Evolutionary conservation across 1,140 invertebrate species (phyloP), one percentile per base, ranked within the genome.

Genomic region (Polypedilum vanderplanki): DNA sequence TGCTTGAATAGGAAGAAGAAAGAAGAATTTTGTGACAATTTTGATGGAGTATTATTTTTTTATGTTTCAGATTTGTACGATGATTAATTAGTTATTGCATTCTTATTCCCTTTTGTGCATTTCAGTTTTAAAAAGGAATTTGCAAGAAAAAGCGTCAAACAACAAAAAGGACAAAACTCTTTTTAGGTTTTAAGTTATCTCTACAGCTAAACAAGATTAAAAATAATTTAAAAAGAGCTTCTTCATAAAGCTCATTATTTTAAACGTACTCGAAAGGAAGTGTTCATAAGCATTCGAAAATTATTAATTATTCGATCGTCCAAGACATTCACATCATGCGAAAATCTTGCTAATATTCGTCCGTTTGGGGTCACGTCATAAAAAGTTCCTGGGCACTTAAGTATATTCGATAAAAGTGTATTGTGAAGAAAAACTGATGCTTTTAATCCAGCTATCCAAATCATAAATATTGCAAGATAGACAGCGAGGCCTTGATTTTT

Each of bases 351-450:
- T 76, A 93, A 82, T 77, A 93, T 87, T 77, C 91, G 85, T 77
- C 91, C 92, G 76, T 85, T 81, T 7, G 92, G 91, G 77, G 89
- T 90, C 67, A 84, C 85, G 83, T 93, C 91, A 83, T 93, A 94
- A 86, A 93, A 94, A 74, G 82, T 83, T 83, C 90, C 88, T 22
- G 91, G 88, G 78, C 87, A 87, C 75, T 83, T 85, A 78, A 94
- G 79, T 78, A 91, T 81, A 78, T 86, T 86, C 74, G 80, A 79
- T 74, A 94, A 86, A 74, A 93, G 83, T 73, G 76, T 76, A 41
- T 80, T 78, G 81, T 90, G 89, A 78, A 91, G 83, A 3, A 40
- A 3, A 7, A 70, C 65, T 18, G 65, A 70, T 20, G 65, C 65
- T 70, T 70, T 70, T 18, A 70, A 22, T 5, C 65, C 65, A 70